A percentile compares a stretch with the other conserved stretches of the same genome.
phyloP scores from a whole-genome alignment of 2,888 invertebrate genomes.

The Cheilosia impressa region DNA sequence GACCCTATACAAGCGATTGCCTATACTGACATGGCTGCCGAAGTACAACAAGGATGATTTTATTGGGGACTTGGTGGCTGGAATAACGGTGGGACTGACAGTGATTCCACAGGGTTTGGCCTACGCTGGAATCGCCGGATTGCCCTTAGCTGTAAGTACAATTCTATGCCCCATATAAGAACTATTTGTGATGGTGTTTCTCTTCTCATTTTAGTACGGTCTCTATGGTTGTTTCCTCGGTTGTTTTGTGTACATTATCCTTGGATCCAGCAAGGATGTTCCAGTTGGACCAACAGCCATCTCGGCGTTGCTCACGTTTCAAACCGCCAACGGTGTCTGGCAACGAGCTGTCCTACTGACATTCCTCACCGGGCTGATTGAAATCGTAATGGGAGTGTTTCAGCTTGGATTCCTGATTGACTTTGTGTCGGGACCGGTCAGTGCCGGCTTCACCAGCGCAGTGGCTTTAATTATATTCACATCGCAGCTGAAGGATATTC shows the following conservation, averaged over 20 bases:
- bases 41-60: constrained; percentile 89
- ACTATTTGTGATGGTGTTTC: not conserved
- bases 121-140: constrained; percentile 91
- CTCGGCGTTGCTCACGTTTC: constrained; percentile 93
- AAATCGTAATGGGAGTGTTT: constrained; percentile 91
- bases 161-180: too few species aligned
- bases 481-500: constrained; percentile 93
- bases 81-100: constrained; percentile 91
- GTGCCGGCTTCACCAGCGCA: constrained; percentile 95
- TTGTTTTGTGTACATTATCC: constrained; percentile 93
- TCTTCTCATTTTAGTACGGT: constrained; percentile 88
- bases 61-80: constrained; percentile 94
- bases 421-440: constrained; percentile 95
- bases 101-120: constrained; percentile 92
- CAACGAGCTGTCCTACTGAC: constrained; percentile 90
- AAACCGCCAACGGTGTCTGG: constrained; percentile 87
- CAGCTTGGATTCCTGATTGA: constrained; percentile 94
- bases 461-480: constrained; percentile 94
- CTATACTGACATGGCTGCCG: constrained; percentile 91
- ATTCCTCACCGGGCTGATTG: constrained; percentile 90
- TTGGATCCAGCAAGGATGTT: constrained; percentile 96
- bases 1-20: constrained; percentile 89
- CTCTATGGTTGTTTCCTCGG: constrained; percentile 96
- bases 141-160: constrained; percentile 87
- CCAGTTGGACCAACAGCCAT: constrained; percentile 97